Evolutionary conservation across 2,797 vertebrate genomes (phyloP).

Genomic region (Craterocephalus amniculus): DNA sequence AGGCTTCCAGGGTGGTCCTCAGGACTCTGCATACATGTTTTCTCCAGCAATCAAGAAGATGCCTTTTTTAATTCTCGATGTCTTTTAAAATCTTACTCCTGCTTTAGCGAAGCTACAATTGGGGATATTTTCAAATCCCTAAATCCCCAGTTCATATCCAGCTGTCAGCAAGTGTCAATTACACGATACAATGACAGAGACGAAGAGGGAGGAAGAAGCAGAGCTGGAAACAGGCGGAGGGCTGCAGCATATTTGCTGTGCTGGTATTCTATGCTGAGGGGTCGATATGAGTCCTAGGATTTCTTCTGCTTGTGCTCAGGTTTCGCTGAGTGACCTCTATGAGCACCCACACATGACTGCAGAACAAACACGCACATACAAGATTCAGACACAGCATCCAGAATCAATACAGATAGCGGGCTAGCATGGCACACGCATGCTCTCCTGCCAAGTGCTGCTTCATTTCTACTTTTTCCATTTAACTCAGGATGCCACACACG

Average conservation of each 20-base stretch:
- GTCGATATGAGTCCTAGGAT: slow-evolving; percentile 81
- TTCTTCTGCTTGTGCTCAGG: slow-evolving; percentile 75
- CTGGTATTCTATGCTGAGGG: slow-evolving; percentile 68
- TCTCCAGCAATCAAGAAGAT: slow-evolving; percentile 39
- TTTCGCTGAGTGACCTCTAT: slow-evolving; percentile 85
- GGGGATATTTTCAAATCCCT: slow-evolving; percentile 48
- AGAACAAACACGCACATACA: slow-evolving; percentile 30
- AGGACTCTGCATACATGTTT: slow-evolving; percentile 11
- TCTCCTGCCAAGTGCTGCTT: slow-evolving; percentile 26
- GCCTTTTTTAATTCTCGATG: not conserved
- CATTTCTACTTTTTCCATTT: slow-evolving; percentile 42
- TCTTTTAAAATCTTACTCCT: not conserved
- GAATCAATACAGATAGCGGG: slow-evolving; percentile 48
- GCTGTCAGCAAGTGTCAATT: slow-evolving; percentile 71
- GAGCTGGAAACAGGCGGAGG: slow-evolving; percentile 41
- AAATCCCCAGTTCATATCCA: slow-evolving; percentile 61
- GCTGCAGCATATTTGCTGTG: slow-evolving; percentile 74
- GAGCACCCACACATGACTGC: slow-evolving; percentile 53
- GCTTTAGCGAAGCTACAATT: slow-evolving; percentile 19
- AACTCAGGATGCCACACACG: slow-evolving; percentile 29
- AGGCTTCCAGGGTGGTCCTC: slow-evolving; percentile 48
- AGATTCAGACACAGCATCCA: slow-evolving; percentile 35
- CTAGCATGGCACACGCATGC: slow-evolving; percentile 2
- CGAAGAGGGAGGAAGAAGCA: slow-evolving; percentile 27
- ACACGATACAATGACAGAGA: slow-evolving; percentile 56